Base-by-base conservation (phyloP, 2,888 invertebrate species). In the Leptopterna dolabrata region DNA sequence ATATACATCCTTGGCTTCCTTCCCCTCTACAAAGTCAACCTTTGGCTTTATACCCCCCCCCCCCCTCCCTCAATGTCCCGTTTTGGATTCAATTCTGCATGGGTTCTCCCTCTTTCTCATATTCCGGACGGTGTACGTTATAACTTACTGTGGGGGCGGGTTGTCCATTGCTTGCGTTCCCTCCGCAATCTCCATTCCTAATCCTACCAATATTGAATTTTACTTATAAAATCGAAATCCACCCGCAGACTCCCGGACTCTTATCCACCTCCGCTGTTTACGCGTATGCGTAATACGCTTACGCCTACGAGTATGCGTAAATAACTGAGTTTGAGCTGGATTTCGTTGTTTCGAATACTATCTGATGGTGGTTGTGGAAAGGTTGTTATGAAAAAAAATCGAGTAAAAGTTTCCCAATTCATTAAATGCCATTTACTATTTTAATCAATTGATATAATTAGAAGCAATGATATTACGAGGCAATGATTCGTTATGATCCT, bases 121-220 rank as follows among this genome's bases (percentile, higher is more conserved):
- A 63, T 63, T 63, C 63, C 63, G 63, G 63, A 63, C 63, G 63
- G 63, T 63, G 63, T 63, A 63, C 63, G 63, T 63, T 63, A 63
- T 19, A 63, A 63, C 63, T 63, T 24, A 63, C 63, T 9, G 63
- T 19, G 24, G 36, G 63, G 24, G 24, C 63, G 4, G n/a, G 63
- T 24, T 27, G 24, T 24, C 63, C 63, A 13, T 63, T 19, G 24
- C 63, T n/a, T n/a, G n/a, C n/a, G n/a, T n/a, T 19, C 55, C 55
- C 63, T 7, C 24, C 27, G 19, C 63, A 19, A 63, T 63, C 63
- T 27, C 63, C 63, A 27, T 63, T 27, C 24, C 63, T 63, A 63
- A 63, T 63, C 63, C 63, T 7, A 63, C 63, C 63, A 63, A 63
- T 63, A 63, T 63, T 63, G 63, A 63, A 63, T 63, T 63, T 63